Conservation (phyloP, 2,888 invertebrate genomes). For the Andrena camellia region DNA sequence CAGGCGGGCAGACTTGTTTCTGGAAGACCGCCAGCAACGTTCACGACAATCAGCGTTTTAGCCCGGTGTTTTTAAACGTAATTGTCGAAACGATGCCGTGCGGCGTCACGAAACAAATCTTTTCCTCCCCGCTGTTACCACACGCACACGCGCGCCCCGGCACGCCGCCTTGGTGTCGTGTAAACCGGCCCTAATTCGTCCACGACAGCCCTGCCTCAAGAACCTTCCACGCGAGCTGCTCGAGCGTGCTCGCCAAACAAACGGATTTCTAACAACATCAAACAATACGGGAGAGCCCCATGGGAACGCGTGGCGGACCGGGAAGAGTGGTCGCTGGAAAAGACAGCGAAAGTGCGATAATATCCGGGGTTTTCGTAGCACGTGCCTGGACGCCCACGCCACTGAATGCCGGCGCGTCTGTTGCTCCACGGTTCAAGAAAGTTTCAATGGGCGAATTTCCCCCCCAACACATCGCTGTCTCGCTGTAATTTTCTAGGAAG, state of each 20-base stretch:
- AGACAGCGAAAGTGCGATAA: slow-evolving; percentile 42
- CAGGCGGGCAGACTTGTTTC: neutral
- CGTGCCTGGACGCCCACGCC: slow-evolving; percentile 56
- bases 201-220: neutral
- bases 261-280: slow-evolving; percentile 51
- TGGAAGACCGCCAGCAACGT: neutral
- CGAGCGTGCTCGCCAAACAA: slow-evolving; percentile 41
- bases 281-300: slow-evolving; percentile 26
- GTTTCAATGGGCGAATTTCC: slow-evolving; percentile 6
- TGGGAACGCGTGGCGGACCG: neutral
- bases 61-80: neutral
- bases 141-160: neutral
- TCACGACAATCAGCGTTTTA: neutral
- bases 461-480: neutral
- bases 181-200: slow-evolving; percentile 24
- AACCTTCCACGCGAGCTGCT: slow-evolving; percentile 27
- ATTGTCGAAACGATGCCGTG: slow-evolving; percentile 19
- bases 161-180: slow-evolving; percentile 2
- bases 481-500: slow-evolving; percentile 13
- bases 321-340: slow-evolving; percentile 26
- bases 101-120: slow-evolving; percentile 17
- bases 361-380: slow-evolving; percentile 49
- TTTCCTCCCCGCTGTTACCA: neutral
- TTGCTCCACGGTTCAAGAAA: neutral
- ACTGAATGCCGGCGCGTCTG: slow-evolving; percentile 12